Base-by-base conservation (phyloP, 2,797 vertebrate genomes). In the Chloroceryle inda region DNA sequence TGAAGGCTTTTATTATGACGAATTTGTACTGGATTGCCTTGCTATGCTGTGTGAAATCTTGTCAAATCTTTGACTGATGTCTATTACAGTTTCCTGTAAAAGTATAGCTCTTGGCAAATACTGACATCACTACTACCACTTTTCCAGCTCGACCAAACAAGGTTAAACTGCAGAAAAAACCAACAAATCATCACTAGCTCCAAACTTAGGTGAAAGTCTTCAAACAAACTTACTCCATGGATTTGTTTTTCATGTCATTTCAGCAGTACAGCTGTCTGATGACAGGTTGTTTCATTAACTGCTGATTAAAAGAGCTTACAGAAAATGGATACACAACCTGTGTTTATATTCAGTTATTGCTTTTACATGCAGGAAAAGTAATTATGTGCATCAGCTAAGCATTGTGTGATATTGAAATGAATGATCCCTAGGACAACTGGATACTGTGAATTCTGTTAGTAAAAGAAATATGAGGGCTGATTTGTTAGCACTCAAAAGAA, bases 101-200 rank as follows among this genome's bases (percentile, higher is more conserved):
- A 95, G 73, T 88, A 90, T 78, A 92, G 68, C 89, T 90, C 89
- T 94, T 96, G 92, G 93, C 92, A 95, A 93, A 93, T 87, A 88
- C 64, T 95, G 93, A 93, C 79, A 83, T 96, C 91, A 95, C 44
- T 35, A 44, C 81, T 87, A 74, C 68, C 67, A 88, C 56, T 62
- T 91, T 83, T 93, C 74, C 56, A 95, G 71, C 79, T 95, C 97
- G 94, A 97, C 95, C 94, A 97, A 97, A 96, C 94, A 97, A 96
- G 85, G 79, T 82, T 75, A 87, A 92, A 69, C 82, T 93, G 82
- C 38, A 96, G 78, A 87, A 96, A 92, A 76, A 87, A 49, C 13
- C 77, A 97, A 91, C 89, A 97, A 96, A 95, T 89, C 90, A 62
- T 85, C 88, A 69, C 85, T 58, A 92, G 44, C 33, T 81, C 68